Percentiles rank a stretch among this genome's conserved stretches.
phyloP scores from a whole-genome alignment of 2,797 vertebrate genomes.

The Phaenicophaeus curvirostris region DNA sequence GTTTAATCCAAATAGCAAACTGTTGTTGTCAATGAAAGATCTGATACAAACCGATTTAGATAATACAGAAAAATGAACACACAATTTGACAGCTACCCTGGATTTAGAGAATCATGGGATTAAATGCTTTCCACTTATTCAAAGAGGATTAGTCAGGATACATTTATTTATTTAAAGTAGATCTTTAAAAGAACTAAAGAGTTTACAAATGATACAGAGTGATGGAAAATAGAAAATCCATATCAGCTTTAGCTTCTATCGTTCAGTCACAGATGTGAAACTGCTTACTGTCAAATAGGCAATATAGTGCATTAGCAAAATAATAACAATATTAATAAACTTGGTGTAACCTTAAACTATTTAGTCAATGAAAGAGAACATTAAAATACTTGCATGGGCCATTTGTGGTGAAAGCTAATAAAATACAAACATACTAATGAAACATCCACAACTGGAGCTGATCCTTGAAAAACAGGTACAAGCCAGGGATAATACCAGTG shows the following conservation, averaged over 20 bases:
- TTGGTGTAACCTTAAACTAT: slow-evolving; percentile 31
- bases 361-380: slow-evolving; percentile 26
- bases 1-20: slow-evolving; percentile 56
- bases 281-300: slow-evolving; percentile 58
- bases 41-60: slow-evolving; percentile 70
- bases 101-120: slow-evolving; percentile 76
- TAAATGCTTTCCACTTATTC: slow-evolving; percentile 78
- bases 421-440: neutral
- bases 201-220: slow-evolving; percentile 65
- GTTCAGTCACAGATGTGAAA: slow-evolving; percentile 69
- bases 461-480: neutral
- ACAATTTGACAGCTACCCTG: slow-evolving; percentile 74
- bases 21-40: slow-evolving; percentile 67
- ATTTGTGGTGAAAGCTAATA: slow-evolving; percentile 1
- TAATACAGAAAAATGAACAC: slow-evolving; percentile 74
- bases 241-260: slow-evolving; percentile 72
- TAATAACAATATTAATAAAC: slow-evolving; percentile 36
- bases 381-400: neutral
- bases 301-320: slow-evolving; percentile 45
- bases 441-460: neutral
- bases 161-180: slow-evolving; percentile 77
- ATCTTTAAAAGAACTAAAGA: slow-evolving; percentile 76
- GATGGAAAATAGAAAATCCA: slow-evolving; percentile 74
- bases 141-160: slow-evolving; percentile 78
- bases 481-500: neutral